Base-by-base conservation (phyloP, 2,113 vertebrate genomes). In the Prochilodus magdalenae region DNA sequence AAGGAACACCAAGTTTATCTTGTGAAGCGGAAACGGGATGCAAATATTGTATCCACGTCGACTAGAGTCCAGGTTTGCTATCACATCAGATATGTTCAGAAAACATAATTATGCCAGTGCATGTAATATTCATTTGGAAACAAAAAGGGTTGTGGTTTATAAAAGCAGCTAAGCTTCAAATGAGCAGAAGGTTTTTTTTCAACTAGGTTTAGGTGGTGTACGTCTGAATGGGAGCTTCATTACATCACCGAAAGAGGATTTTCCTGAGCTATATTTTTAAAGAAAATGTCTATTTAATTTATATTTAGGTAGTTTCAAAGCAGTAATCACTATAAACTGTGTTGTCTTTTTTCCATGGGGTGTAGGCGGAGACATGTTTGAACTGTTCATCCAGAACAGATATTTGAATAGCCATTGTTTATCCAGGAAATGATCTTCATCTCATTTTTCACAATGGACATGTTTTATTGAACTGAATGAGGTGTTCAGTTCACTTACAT, bases 11-110 rank as follows among this genome's bases (percentile, higher is more conserved):
- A 75, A 80, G 81, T 86, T 86, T 86, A 86, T 83, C 84, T 80
- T 77, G 80, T 86, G 77, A 86, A 83, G 75, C 75, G 66, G 80
- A 82, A 85, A 63, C 72, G n/a, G 59, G 57, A 86, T 86, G 77
- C 85, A 86, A 86, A 86, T 86, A 27, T 44, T 67, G 77, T 86
- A 80, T 81, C 85, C 85, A 86, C 60, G 85, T 77, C 70, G 78
- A 86, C 84, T 80, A 59, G 73, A 80, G 55, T 62, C 29, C 66
- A 67, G 59, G 74, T 44, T 75, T 66, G 73, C 60, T 76, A 22
- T 71, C 51, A 72, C 73, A 79, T 47, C 49, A 80, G 73, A 65
- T 57, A 27, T 77, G 59, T 69, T 78, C 67, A 72, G 72, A 71
- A 60, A 71, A 30, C 40, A n/a, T 26, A 71, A 62, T 49, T 57